Evolutionary conservation across 2,113 vertebrate genomes (phyloP).

Genomic region (Rhombomys opimus): DNA sequence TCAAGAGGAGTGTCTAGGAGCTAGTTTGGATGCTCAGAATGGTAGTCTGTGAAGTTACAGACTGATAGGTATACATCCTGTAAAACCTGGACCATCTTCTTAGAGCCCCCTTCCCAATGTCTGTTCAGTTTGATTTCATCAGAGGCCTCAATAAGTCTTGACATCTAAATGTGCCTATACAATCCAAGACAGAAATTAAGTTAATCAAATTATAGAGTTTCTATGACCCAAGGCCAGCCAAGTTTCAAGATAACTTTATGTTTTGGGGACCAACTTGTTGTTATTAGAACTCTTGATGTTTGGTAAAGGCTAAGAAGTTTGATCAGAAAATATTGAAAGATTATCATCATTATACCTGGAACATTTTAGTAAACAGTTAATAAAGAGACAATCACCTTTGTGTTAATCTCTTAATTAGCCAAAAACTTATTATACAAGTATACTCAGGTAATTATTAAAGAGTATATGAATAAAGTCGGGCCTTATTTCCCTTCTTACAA

Average conservation of each 20-base stretch:
- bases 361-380: background rate
- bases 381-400: background rate
- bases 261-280: background rate
- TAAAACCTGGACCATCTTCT: background rate
- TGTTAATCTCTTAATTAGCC: background rate
- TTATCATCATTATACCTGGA: background rate
- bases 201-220: background rate
- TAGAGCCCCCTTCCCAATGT: background rate
- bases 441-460: background rate
- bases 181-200: background rate
- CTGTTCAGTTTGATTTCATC: background rate
- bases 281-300: background rate
- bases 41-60: background rate
- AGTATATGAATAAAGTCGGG: background rate
- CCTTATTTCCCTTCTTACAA: background rate
- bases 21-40: background rate
- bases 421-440: background rate
- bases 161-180: background rate
- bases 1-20: background rate
- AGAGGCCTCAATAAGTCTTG: background rate
- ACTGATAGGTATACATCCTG: no score
- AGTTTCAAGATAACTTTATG: background rate
- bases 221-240: background rate
- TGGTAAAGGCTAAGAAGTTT: background rate
- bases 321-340: background rate